Base-by-base conservation (phyloP, 2,113 vertebrate genomes). In the Cheirogaleus medius region DNA sequence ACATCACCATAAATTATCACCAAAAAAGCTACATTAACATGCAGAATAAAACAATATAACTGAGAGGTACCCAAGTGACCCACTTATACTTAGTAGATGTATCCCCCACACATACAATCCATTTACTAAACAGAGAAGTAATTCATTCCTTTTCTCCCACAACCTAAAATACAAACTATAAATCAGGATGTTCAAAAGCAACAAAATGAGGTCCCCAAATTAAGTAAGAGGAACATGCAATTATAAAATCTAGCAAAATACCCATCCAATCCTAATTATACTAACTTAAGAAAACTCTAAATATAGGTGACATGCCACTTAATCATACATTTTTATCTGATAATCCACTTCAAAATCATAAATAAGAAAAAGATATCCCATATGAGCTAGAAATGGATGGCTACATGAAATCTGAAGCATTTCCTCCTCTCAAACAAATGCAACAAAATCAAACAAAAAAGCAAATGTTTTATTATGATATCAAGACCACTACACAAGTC, bases 181-280 rank as follows among this genome's bases (percentile, higher is more conserved):
- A 95, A 84, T 94, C 82, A 88, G 8, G 37, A 91, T 88, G 66
- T 96, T 94, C 86, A 85, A 91, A 94, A 96, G 66, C 77, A 88
- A 90, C 49, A 68, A 56, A 97, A 91, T 63, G 64, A 74, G 52
- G 69, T 76, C 60, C 77, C 60, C 96, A 97, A 96, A 92, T 97
- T 95, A 95, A n/a, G 44, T 76, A 94, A 84, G 63, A 94, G 84
- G 91, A 74, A 18, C 9, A 1, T 94, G 63, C 81, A 90, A 97
- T 97, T 91, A 91, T 49, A 85, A 87, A 96, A 97, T 82, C 89
- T 87, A 86, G 56, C 64, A 92, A 92, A 97, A 89, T 88, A 89
- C 9, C 15, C 60, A 91, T n/a, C 42, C 37, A 83, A 73, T 56
- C 69, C 60, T 93, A 97, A 97, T 95, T 96, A 96, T 56, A 95